Percentiles rank a stretch among this genome's conserved stretches.
Evolutionary conservation across 2,113 vertebrate species (phyloP).

Genomic region (Lepidiolamprologus cunningtoni): DNA sequence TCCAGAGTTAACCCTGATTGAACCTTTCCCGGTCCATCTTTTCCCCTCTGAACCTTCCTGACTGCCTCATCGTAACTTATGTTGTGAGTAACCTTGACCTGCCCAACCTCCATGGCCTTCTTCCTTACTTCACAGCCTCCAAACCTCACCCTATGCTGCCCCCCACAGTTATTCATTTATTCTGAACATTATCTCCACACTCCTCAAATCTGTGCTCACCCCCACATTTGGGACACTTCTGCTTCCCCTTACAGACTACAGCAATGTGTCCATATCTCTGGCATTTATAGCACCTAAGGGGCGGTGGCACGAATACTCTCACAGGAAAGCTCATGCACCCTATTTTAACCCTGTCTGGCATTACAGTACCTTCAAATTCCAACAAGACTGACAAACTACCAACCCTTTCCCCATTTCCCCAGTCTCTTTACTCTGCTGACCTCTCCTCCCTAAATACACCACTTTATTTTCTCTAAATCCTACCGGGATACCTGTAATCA

Average conservation of each 20-base stretch:
- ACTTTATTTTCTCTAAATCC: not conserved
- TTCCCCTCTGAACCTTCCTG: too few relatives aligned
- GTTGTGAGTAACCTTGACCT: too few relatives aligned
- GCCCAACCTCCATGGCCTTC: too few relatives aligned
- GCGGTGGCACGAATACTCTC: not conserved
- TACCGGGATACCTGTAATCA: not conserved
- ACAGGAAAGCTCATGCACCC: not conserved
- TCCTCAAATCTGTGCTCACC: not conserved
- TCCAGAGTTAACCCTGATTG: too few relatives aligned
- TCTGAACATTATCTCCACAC: not conserved
- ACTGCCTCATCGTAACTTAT: too few relatives aligned
- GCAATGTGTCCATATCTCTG: too few relatives aligned
- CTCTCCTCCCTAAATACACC: not conserved
- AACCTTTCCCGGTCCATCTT: too few relatives aligned
- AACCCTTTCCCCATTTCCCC: not conserved
- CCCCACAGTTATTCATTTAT: not conserved
- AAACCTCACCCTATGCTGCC: too few relatives aligned
- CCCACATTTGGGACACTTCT: not conserved
- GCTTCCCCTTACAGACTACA: not conserved
- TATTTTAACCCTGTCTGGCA: not conserved
- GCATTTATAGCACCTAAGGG: not conserved
- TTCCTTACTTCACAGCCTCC: too few relatives aligned
- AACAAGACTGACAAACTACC: not conserved
- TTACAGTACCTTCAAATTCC: not conserved
- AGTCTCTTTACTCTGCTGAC: not conserved